Evolutionary conservation across 2,113 vertebrate genomes (phyloP), one percentile per base, ranked within the genome.

Genomic region (Grammomys dolichurus): DNA sequence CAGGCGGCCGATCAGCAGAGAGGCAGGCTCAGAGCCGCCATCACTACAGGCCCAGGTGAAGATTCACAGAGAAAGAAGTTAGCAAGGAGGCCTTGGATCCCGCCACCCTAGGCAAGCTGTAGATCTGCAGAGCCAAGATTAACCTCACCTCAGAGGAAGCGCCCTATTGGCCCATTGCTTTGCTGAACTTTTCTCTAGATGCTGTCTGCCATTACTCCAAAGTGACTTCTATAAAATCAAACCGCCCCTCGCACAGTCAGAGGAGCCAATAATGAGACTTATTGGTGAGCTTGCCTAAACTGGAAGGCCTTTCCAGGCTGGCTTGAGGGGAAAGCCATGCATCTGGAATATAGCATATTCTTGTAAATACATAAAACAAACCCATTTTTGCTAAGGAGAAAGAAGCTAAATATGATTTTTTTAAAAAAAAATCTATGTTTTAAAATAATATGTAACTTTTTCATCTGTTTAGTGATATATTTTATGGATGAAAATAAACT

Each of bases 401-500:
- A 95, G 70, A 95, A 95, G 95, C 96, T 72, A 94, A 84, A 96
- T 96, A 96, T 96, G 96, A 97, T 95, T 98, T 98, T 97, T 96
- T 26, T 10, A 19, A 26, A 63, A 63, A 87, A 46, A 92, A 97
- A 96, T 93, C 95, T 96, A 97, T 91, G 97, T 97, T 98, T 97
- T 96, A 97, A 98, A 97, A 97, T 96, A 93, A 95, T 89, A 97
- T 97, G 97, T 98, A 97, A 90, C 87, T 98, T 98, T 98, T 98
- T 90, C 96, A 98, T 92, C 93, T 97, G 94, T 94, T 97, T 97
- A 97, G 95, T 96, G 97, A 97, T 97, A 90, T 97, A 98, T 97
- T 98, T 98, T 97, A 97, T 97, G 95, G 82, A 97, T 95, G 96
- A 73, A 95, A 98, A 98, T 97, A 98, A 97, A 98, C 75, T 98